Base-by-base conservation (phyloP, 2,888 invertebrate species). In the Lottia gigantea region DNA sequence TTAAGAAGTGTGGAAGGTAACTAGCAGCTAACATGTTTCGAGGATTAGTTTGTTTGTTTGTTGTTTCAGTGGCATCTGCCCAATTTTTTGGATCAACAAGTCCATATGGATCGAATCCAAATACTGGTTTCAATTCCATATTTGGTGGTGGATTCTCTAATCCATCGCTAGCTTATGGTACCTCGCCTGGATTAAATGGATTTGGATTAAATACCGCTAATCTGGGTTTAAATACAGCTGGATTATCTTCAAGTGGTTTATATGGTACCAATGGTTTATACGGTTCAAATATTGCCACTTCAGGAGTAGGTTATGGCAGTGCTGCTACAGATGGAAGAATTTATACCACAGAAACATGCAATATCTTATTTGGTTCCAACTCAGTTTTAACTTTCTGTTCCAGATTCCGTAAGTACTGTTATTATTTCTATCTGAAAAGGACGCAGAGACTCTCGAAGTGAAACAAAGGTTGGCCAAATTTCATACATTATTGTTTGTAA, bases 221-320 rank as follows among this genome's bases (percentile, higher is more conserved):
- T 11, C 2, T 55, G 0, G 23, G 55, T 3, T 55, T 23, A 23
- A 23, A 23, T 3, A 55, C 55, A 23, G 19, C 55, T 55, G 55
- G 55, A 12, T 23, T 55, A 55, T 19, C 19, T 12, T 23, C 55
- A 12, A 23, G 19, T 55, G 55, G 55, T 3, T 40, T 40, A 40
- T 55, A 55, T 55, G 55, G 55, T 55, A 55, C 55, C 55, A 55
- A 23, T 55, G 55, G 55, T 55, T 55, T 55, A 40, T 40, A 40
- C 11, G 40, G 40, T 40, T 40, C 40, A 6, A 40, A 40, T 11
- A 11, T 40, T 40, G 40, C 40, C 40, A 40, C 40, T 8, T 40
- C 40, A 40, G 40, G 40, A 40, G 40, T 40, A 11, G 55, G 55
- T 1, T 55, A 55, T 55, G 55, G 55, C 15, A 55, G 19, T 23